Percentiles rank a stretch among this genome's conserved stretches.
phyloP scores from a whole-genome alignment of 1,140 invertebrate species.

The Drosophila lini region DNA sequence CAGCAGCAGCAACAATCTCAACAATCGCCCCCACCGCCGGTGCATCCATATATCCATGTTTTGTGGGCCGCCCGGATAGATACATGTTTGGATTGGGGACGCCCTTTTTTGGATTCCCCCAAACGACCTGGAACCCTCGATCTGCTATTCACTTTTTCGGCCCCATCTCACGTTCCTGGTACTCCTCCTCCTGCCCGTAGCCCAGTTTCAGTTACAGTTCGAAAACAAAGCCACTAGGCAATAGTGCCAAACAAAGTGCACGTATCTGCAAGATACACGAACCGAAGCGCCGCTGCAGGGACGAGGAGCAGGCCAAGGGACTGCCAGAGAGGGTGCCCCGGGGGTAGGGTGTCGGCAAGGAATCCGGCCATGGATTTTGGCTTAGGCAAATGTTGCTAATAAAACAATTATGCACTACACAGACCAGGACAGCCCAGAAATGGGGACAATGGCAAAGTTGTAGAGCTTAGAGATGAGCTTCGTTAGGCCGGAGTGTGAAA shows the following conservation, averaged over 20 bases:
- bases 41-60: conserved; percentile 17
- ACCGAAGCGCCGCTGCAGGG: conserved; percentile 15
- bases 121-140: conserved; percentile 46
- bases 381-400: conserved; percentile 77
- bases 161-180: conserved; percentile 42
- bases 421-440: conserved; percentile 34
- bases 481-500: background rate
- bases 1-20: conserved; percentile 14
- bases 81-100: conserved; percentile 51
- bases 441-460: conserved; percentile 33
- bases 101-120: conserved; percentile 51
- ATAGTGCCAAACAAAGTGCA: conserved; percentile 57
- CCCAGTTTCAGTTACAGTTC: conserved; percentile 52
- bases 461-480: conserved; percentile 23
- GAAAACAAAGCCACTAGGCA: conserved; percentile 64
- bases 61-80: conserved; percentile 29
- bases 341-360: conserved; percentile 40
- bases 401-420: conserved; percentile 78
- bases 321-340: background rate
- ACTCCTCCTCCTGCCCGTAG: conserved; percentile 11
- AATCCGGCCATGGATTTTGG: conserved; percentile 63
- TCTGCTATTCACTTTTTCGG: conserved; percentile 48
- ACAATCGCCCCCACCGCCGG: conserved; percentile 18
- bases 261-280: conserved; percentile 74
- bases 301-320: conserved; percentile 2